These are phyloP conservation scores for Neosilurus mollespiculum DNA, from an alignment of 2,797 vertebrate species.

Conservation along the genomic window DNA sequence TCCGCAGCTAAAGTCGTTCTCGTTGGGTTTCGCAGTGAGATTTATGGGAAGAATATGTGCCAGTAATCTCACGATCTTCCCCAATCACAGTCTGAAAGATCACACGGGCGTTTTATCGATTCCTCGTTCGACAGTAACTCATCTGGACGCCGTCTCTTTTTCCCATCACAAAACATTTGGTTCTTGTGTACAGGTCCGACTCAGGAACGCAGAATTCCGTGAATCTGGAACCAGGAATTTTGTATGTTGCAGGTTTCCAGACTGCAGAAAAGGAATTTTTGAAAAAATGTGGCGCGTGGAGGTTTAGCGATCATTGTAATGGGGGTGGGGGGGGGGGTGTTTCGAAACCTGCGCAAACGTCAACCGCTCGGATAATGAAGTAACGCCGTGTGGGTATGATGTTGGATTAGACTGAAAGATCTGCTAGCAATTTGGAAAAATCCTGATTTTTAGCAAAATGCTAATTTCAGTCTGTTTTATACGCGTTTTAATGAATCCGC, in stretches of 20 bases:
- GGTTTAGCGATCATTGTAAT: background rate
- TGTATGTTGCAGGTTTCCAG: background rate
- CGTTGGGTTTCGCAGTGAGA: background rate
- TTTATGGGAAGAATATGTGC: background rate
- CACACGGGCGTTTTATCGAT: background rate
- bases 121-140: background rate
- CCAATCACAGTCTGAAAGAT: background rate
- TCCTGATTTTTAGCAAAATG: background rate
- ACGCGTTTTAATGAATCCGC: background rate
- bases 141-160: background rate
- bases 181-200: background rate
- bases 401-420: background rate
- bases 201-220: background rate
- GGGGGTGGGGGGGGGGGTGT: too few relatives aligned
- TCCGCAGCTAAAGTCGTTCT: background rate
- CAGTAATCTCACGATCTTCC: background rate
- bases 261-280: background rate
- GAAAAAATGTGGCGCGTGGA: background rate
- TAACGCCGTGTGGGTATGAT: background rate
- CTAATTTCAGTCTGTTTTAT: background rate
- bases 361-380: background rate
- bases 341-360: background rate
- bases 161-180: background rate
- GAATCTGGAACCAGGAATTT: background rate
- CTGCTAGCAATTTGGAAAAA: constrained; percentile 1